These are phyloP conservation scores for Pollimyrus isidori DNA, from an alignment of 2,113 vertebrate genomes.

Conservation along the genomic window DNA sequence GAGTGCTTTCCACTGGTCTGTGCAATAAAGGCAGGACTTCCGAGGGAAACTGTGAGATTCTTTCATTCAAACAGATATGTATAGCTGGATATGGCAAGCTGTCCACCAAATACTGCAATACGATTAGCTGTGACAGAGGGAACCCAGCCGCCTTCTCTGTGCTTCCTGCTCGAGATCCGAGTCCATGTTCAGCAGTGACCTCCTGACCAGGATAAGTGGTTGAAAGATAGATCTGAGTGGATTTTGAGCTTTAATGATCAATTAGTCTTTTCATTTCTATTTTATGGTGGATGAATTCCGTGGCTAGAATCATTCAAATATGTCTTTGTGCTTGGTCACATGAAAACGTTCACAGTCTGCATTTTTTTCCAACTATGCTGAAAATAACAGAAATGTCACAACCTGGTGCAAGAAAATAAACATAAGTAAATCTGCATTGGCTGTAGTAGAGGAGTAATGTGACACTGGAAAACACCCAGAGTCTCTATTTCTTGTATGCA, in stretches of 20 bases:
- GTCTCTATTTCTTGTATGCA: background rate
- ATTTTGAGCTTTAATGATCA: background rate
- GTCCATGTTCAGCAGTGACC: background rate
- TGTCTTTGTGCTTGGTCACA: background rate
- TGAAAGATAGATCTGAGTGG: background rate
- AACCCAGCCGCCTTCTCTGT: background rate
- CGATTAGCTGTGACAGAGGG: background rate
- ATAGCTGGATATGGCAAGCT: background rate
- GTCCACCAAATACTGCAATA: background rate
- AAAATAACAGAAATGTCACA: background rate
- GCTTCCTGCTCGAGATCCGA: background rate
- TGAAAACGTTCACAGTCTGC: background rate
- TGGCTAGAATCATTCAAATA: background rate
- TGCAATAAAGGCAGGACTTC: background rate
- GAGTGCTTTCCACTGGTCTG: background rate
- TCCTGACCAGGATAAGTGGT: background rate
- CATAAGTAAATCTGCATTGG: background rate
- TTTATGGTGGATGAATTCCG: background rate
- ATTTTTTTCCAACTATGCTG: background rate
- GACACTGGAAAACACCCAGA: background rate
- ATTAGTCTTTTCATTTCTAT: background rate
- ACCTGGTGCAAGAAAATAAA: background rate
- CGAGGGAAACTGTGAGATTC: background rate
- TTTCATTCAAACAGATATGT: background rate
- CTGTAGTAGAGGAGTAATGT: background rate